Evolutionary conservation across 2,797 vertebrate species (phyloP), one percentile per base, ranked within the genome.

Genomic region (Melanotaenia nigrans): DNA sequence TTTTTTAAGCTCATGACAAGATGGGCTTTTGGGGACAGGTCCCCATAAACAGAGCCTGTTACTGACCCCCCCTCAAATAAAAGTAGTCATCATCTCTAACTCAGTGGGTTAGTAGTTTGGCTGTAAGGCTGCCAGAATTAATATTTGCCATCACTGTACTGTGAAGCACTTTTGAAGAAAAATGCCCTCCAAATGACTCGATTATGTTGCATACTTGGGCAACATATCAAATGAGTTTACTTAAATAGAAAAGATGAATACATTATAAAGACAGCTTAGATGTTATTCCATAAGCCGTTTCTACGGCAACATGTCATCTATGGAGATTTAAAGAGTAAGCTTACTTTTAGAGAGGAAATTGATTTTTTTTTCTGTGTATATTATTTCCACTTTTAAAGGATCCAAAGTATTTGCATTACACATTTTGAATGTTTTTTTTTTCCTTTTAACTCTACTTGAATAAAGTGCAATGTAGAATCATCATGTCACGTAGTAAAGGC

Each of bases 1-100:
- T 84, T 81, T 36, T 76, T 49, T 1, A 0, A 47, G 77, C 81
- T 69, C 84, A 82, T n/a, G 71, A 47, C 79, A 69, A 84, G 64
- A n/a, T 78, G 71, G 66, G 72, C 78, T 84, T 78, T 81, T 62
- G 47, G 67, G 71, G 66, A 77, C 77, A 79, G 77, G 62, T 87
- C 78, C 82, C 75, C 3, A 30, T 28, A 78, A 77, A 68, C 56
- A 65, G 56, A 76, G 65, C 61, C 71, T 61, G 62, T 53, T 81
- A 86, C 73, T 12, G 0, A 20, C 42, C 42, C 42, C 45, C 28
- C 28, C 28, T 30, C 28, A 30, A 30, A 30, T 30, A 30, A 20
- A 54, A 47, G 71, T 54, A 71, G 65, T 76, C 86, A 79, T 86
- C 82, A 68, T 78, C 69, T 75, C 66, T 77, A 77, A 75, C 49